Conservation (phyloP, 2,113 vertebrate species). For the Hirundichthys speculiger region DNA sequence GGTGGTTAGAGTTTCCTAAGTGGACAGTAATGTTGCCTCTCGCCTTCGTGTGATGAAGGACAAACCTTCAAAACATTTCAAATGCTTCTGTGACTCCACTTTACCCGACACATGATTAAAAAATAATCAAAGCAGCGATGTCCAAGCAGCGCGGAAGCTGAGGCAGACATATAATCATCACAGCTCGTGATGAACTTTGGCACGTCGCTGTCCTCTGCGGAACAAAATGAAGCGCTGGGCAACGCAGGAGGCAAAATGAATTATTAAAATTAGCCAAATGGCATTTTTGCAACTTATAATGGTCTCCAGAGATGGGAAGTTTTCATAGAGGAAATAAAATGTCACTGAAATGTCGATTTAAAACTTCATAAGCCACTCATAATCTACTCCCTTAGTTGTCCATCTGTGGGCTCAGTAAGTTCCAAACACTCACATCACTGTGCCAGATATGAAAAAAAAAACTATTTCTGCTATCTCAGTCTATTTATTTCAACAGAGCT, state of each 20-base stretch:
- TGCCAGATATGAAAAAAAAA: slow-evolving; percentile 10
- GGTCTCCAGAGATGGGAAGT: background rate
- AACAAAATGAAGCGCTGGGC: background rate
- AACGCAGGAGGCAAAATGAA: background rate
- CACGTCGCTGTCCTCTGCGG: background rate
- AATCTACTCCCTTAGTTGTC: slow-evolving; percentile 10
- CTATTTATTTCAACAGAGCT: slow-evolving; percentile 2
- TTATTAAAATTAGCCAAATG: slow-evolving; percentile 5
- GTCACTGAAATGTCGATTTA: slow-evolving; percentile 2
- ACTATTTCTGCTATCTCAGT: slow-evolving; percentile 9
- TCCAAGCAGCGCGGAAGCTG: background rate
- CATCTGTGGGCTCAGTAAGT: background rate
- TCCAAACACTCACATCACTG: slow-evolving; percentile 2
- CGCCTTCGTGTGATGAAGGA: too few species aligned
- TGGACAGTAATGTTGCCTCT: too few species aligned
- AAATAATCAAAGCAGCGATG: too few species aligned
- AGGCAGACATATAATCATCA: slow-evolving; percentile 10
- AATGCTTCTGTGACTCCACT: too few species aligned
- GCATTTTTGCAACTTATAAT: slow-evolving; percentile 6
- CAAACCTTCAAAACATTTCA: too few species aligned
- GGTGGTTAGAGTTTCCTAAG: too few species aligned
- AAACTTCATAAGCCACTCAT: slow-evolving; percentile 5
- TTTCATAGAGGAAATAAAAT: slow-evolving; percentile 11
- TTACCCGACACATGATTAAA: too few species aligned
- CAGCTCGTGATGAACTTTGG: background rate